phyloP scores from a whole-genome alignment of 2,888 invertebrate species.

The Crepidodera aurea region DNA sequence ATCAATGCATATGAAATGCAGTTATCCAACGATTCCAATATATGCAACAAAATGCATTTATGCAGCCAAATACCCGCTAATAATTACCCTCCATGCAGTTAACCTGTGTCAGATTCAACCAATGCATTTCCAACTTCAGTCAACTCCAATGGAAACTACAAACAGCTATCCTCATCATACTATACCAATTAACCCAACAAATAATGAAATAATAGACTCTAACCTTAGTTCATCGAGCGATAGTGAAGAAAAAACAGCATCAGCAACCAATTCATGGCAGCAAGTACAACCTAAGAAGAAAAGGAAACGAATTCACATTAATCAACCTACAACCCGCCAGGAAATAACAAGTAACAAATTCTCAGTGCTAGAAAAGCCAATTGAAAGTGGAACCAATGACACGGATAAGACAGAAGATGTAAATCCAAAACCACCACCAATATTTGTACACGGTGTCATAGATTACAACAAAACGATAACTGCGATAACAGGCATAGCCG shows the following conservation, averaged over 20 bases:
- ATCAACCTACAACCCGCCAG: neutral
- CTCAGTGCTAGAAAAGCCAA: neutral
- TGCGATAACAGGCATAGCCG: neutral
- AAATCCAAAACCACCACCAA: neutral
- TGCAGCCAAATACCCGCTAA: neutral
- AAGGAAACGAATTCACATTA: neutral
- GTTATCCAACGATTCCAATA: neutral
- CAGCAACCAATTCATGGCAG: constrained; percentile 1
- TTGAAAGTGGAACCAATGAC: neutral
- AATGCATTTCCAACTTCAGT: too few species aligned
- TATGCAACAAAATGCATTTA: neutral
- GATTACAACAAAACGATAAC: constrained; percentile 1
- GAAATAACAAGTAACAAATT: constrained; percentile 5
- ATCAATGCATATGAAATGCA: constrained; percentile 1
- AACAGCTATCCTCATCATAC: neutral
- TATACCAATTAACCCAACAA: neutral
- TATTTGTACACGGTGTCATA: constrained; percentile 2
- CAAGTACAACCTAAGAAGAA: neutral
- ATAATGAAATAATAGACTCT: neutral
- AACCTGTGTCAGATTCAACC: too few species aligned
- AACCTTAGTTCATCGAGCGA: neutral
- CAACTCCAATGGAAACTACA: too few species aligned
- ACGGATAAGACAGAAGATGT: neutral
- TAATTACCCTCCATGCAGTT: neutral
- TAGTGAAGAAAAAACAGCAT: constrained; percentile 1